These are phyloP conservation scores for Brevimyrus niger DNA, from an alignment of 2,113 vertebrate species.

Conservation along the genomic window DNA sequence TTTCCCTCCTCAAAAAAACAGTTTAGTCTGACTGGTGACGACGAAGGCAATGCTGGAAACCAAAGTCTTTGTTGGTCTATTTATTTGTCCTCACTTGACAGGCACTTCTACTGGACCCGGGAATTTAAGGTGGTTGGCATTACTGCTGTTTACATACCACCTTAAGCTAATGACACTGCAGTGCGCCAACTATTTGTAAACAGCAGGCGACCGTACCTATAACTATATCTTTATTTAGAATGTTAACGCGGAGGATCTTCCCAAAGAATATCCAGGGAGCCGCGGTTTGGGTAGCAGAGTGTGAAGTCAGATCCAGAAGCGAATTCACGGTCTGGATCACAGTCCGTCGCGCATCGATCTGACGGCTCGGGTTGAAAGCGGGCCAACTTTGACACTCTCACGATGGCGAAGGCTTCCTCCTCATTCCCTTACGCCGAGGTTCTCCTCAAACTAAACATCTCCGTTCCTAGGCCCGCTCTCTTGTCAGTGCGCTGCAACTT, in stretches of 20 bases:
- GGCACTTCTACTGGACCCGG: not conserved
- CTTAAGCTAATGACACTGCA: not conserved
- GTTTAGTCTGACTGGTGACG: not conserved
- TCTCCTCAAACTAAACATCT: not conserved
- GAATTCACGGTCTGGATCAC: not conserved
- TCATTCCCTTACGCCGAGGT: not conserved
- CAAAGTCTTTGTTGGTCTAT: not conserved
- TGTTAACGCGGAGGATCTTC: not conserved
- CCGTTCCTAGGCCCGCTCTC: not conserved
- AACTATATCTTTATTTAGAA: not conserved
- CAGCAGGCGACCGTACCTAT: not conserved
- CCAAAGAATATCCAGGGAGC: not conserved
- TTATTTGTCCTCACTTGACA: not conserved
- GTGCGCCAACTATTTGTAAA: not conserved
- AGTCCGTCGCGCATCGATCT: not conserved
- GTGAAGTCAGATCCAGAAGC: not conserved
- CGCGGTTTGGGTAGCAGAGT: not conserved
- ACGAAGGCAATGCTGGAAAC: not conserved
- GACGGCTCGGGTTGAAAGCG: not conserved
- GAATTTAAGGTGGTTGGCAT: not conserved
- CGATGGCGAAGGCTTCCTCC: not conserved
- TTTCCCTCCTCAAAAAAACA: not conserved
- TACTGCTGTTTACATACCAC: not conserved
- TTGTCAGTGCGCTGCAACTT: not conserved
- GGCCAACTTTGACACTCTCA: not conserved